Base-by-base conservation (phyloP, 2,888 invertebrate genomes). In the Drosophila barbarae region DNA sequence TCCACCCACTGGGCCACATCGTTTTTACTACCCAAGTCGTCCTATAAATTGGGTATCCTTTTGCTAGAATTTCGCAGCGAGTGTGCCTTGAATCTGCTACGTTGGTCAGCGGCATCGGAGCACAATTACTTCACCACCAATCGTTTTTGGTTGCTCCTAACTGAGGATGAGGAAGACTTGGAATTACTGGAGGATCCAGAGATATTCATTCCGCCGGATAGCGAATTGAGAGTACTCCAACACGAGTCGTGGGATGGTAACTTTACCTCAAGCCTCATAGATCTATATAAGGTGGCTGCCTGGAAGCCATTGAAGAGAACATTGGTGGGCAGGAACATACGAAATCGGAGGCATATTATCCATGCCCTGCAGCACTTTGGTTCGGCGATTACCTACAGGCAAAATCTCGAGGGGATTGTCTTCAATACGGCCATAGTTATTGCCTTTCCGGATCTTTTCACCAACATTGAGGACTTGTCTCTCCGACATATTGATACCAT, bases 401-500 rank as follows among this genome's bases (percentile, higher is more conserved):
- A 85, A 55, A 59, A 89, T 72, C 76, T 89, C 26, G 87, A 89
- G 54, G 88, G 88, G 3, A 79, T 87, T 12, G 82, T 82, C 2
- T 87, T 89, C 15, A 86, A 85, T 28, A 84, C 89, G 3, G 90
- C 85, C 8, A 66, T 88, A 6, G 89, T 88, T 3, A 86, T 89
- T 49, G 87, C 87, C 3, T 90, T 87, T 73, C 89, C 89, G 4
- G 89, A 90, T 73, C 32, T 87, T n/a, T 89, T 87, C 52, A 87
- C 86, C 8, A 74, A 81, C 52, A 83, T 90, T n/a, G 87, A 89
- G 39, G 90, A 90, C 66, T 51, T 89, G 35, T 77, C 82, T 10
- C 53, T 86, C 65, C 68, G 89, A 0, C 89, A 90, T 50, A 88
- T 90, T 44, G 90, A 91, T 56, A 88, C 89, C 7, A 90, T 90